Evolutionary conservation across 1,140 invertebrate species (phyloP).

Genomic region (Diplogasteroides magnus): DNA sequence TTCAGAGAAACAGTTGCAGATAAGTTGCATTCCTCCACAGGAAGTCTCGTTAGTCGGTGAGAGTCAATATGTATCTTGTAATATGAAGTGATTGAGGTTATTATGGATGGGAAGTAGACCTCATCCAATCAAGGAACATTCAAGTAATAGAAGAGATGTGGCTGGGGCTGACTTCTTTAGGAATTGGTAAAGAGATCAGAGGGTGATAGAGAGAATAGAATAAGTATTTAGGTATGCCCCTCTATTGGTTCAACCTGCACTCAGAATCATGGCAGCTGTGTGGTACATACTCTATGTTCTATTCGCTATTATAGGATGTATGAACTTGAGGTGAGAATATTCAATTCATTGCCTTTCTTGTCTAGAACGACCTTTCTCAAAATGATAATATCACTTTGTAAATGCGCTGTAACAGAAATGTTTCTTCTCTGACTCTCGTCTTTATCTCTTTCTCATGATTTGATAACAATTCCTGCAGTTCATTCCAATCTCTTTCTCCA

Average conservation of each 20-base stretch:
- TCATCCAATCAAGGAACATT: constrained; percentile 33
- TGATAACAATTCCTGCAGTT: too few species aligned
- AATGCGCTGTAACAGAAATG: too few species aligned
- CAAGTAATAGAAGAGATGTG: constrained; percentile 10
- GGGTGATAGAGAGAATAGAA: neutral
- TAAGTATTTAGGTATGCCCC: constrained; percentile 42
- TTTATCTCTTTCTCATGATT: too few species aligned
- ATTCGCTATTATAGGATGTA: constrained; percentile 50
- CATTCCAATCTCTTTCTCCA: too few species aligned
- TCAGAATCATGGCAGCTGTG: constrained; percentile 37
- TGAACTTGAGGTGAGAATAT: neutral
- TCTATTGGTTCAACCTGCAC: constrained; percentile 49
- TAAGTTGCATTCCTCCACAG: constrained; percentile 8
- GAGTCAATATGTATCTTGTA: neutral
- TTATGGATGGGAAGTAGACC: constrained; percentile 43
- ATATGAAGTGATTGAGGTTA: constrained; percentile 24
- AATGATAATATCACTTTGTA: too few species aligned
- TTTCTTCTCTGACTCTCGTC: too few species aligned
- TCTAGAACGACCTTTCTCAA: too few species aligned
- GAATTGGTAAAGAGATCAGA: constrained; percentile 28
- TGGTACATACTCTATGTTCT: constrained; percentile 48
- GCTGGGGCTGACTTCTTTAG: constrained; percentile 46
- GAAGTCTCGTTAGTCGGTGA: neutral
- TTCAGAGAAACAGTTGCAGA: constrained; percentile 35
- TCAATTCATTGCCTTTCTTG: too few species aligned